A percentile compares a stretch with the other conserved stretches of the same genome.
Conservation (phyloP, 2,888 invertebrate species). For the Drosophila lutescens region DNA sequence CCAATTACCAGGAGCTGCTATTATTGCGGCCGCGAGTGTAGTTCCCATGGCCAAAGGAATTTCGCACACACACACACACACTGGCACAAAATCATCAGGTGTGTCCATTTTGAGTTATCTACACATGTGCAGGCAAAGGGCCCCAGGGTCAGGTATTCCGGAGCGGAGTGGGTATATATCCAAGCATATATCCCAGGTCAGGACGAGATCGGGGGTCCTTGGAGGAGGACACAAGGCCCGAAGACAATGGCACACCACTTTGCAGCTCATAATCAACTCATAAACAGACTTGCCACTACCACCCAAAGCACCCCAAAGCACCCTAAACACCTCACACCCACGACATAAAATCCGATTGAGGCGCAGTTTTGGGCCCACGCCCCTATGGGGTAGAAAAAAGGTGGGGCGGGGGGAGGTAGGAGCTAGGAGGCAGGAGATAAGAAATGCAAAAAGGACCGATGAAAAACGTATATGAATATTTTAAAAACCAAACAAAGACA, state of each 20-base stretch:
- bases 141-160: constrained; percentile 16
- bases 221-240: background rate
- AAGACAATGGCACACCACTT: constrained; percentile 27
- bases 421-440: background rate
- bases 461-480: constrained; percentile 42
- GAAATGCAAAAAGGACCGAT: constrained; percentile 23
- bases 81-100: constrained; percentile 66
- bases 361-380: constrained; percentile 43
- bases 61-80: constrained; percentile 4
- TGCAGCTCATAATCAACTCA: constrained; percentile 43
- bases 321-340: background rate
- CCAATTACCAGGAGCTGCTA: background rate
- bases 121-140: constrained; percentile 35
- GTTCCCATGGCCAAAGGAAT: constrained; percentile 16
- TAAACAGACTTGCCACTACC: constrained; percentile 34
- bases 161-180: background rate
- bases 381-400: constrained; percentile 12
- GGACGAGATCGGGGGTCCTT: background rate
- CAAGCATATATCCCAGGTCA: background rate
- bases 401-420: background rate
- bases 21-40: constrained; percentile 1
- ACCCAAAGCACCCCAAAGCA: background rate
- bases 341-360: constrained; percentile 28
- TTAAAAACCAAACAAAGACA: constrained; percentile 49
- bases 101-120: constrained; percentile 54